Conservation (phyloP, 2,797 vertebrate species). For the Macroramphosus scolopax region DNA sequence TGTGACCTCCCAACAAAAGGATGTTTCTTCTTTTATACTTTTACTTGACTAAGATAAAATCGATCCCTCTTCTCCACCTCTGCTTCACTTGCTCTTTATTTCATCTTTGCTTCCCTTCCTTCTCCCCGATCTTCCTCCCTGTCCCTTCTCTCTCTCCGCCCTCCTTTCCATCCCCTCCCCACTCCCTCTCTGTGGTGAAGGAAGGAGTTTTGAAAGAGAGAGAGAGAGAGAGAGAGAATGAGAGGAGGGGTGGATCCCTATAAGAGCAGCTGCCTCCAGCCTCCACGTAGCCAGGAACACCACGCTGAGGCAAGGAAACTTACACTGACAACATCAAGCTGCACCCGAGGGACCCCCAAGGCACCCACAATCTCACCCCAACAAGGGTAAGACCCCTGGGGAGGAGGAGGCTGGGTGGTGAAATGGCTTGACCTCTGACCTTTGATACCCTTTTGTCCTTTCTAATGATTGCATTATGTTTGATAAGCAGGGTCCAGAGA, state of each 20-base stretch:
- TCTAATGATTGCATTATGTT: not conserved
- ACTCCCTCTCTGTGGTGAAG: slow-evolving; percentile 33
- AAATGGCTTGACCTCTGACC: slow-evolving; percentile 57
- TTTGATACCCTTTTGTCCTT: too few relatives aligned
- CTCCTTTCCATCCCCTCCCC: slow-evolving; percentile 10
- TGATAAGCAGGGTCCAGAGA: too few relatives aligned
- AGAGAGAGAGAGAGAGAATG: slow-evolving; percentile 27
- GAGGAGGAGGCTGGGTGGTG: not conserved
- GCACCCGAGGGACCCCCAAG: slow-evolving; percentile 46
- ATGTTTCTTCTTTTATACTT: too few relatives aligned
- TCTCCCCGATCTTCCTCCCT: too few relatives aligned
- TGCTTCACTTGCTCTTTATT: too few relatives aligned
- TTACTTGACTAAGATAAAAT: too few relatives aligned
- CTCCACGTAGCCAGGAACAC: slow-evolving; percentile 65
- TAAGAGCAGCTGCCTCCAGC: slow-evolving; percentile 73
- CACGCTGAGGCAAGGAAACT: slow-evolving; percentile 62
- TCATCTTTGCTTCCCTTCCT: too few relatives aligned
- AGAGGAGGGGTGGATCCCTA: slow-evolving; percentile 75
- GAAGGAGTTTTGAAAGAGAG: slow-evolving; percentile 52
- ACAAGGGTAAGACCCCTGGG: slow-evolving; percentile 55
- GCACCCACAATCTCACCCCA: slow-evolving; percentile 34
- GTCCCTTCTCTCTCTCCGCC: slow-evolving; percentile 1
- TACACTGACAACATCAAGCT: slow-evolving; percentile 42
- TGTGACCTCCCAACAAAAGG: too few relatives aligned
- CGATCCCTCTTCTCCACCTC: too few relatives aligned